phyloP scores from a whole-genome alignment of 1,140 invertebrate genomes.

The Orchestia grillus region DNA sequence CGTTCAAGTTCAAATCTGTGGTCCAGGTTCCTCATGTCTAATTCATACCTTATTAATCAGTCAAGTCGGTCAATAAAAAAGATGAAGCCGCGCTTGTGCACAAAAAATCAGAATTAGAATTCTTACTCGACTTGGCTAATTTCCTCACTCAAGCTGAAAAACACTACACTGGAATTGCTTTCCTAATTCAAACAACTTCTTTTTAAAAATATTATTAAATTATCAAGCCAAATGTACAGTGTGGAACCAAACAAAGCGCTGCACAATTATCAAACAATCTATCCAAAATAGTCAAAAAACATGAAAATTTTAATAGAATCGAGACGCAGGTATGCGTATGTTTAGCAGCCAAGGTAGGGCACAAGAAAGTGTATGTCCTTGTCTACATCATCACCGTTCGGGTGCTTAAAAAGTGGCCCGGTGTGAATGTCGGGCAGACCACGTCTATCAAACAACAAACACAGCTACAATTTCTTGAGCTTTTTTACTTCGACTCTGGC shows the following conservation, averaged over 20 bases:
- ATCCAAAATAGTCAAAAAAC: not conserved
- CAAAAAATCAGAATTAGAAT: not conserved
- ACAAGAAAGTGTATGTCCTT: not conserved
- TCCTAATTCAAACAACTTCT: not conserved
- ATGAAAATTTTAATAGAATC: not conserved
- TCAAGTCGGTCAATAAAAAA: too few species aligned
- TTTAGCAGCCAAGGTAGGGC: not conserved
- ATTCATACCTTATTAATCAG: too few species aligned
- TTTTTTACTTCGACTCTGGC: not conserved
- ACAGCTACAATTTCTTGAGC: not conserved
- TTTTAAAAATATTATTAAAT: not conserved
- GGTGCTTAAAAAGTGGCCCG: not conserved
- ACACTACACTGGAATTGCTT: not conserved
- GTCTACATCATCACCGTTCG: not conserved
- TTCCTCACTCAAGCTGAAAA: not conserved
- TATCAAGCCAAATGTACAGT: not conserved
- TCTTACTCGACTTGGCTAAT: not conserved
- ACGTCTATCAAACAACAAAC: not conserved
- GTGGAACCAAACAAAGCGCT: not conserved
- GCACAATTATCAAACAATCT: not conserved
- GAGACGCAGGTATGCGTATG: too few species aligned
- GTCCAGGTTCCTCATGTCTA: too few species aligned
- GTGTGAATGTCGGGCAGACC: not conserved
- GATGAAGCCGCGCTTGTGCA: too few species aligned
- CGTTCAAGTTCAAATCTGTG: too few species aligned